A percentile compares a stretch with the other conserved stretches of the same genome.
Conservation (phyloP, 2,888 invertebrate genomes). For the Gerosis bhagava region DNA sequence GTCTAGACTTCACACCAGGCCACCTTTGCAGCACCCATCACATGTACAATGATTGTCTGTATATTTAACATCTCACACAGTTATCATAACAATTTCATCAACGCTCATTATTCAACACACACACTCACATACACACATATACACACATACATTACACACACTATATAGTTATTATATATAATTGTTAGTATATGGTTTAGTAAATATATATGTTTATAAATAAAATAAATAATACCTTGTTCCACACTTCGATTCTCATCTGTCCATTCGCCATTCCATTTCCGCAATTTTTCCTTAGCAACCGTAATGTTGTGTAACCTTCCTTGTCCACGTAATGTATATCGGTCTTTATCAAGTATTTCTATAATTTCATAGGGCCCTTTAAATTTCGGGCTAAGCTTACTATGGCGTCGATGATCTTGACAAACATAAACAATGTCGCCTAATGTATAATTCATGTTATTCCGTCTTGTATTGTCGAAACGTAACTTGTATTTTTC, state of each 20-base stretch:
- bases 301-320: constrained; percentile 8
- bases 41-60: no score
- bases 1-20: constrained; percentile 8
- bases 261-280: constrained; percentile 10
- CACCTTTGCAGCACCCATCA: constrained; percentile 7
- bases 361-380: constrained; percentile 21
- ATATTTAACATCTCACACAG: constrained; percentile 7
- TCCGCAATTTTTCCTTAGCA: constrained; percentile 6
- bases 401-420: constrained; percentile 35
- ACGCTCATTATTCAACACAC: no score
- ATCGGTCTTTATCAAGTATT: constrained; percentile 1
- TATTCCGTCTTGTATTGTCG: constrained; percentile 11
- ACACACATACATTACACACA: background rate
- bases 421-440: constrained; percentile 35
- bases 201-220: constrained; percentile 1
- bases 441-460: constrained; percentile 25
- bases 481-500: constrained; percentile 14
- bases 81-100: background rate
- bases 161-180: constrained; percentile 2
- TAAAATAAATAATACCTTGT: constrained; percentile 1
- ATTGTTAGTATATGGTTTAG: background rate
- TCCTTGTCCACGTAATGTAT: constrained; percentile 4
- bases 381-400: constrained; percentile 32
- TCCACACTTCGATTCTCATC: constrained; percentile 4
- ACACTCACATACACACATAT: no score